These are phyloP conservation scores for Nephrotoma flavescens DNA, from an alignment of 2,888 invertebrate genomes.

Conservation along the genomic window DNA sequence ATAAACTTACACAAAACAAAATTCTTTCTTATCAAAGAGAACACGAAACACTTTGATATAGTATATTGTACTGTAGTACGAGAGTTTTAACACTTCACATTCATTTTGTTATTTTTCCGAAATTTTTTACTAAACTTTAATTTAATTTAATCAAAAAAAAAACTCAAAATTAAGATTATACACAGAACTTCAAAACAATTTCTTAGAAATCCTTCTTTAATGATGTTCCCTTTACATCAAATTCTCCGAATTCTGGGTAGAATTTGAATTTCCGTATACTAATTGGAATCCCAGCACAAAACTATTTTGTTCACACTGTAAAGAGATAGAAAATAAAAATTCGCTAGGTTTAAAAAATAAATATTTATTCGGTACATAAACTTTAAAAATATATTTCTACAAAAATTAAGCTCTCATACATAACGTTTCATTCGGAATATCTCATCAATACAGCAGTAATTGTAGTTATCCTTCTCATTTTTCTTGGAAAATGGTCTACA, in stretches of 20 bases:
- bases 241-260: not conserved
- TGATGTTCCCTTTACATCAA: not conserved
- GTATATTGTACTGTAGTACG: not conserved
- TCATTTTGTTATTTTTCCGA: not conserved
- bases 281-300: not conserved
- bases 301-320: not conserved
- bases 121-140: not conserved
- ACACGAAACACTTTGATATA: not conserved
- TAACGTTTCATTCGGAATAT: not conserved
- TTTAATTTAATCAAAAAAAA: not conserved
- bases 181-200: not conserved
- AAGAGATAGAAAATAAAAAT: not conserved
- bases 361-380: not conserved
- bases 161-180: not conserved
- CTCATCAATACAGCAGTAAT: too few species aligned
- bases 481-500: not conserved
- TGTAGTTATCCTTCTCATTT: not conserved
- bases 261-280: not conserved
- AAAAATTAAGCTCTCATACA: not conserved
- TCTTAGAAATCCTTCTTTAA: not conserved
- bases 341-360: not conserved
- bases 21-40: not conserved
- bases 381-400: not conserved
- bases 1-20: not conserved
- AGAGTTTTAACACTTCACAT: not conserved